Conservation (phyloP, 2,888 invertebrate genomes). For the Punctoribates punctum region DNA sequence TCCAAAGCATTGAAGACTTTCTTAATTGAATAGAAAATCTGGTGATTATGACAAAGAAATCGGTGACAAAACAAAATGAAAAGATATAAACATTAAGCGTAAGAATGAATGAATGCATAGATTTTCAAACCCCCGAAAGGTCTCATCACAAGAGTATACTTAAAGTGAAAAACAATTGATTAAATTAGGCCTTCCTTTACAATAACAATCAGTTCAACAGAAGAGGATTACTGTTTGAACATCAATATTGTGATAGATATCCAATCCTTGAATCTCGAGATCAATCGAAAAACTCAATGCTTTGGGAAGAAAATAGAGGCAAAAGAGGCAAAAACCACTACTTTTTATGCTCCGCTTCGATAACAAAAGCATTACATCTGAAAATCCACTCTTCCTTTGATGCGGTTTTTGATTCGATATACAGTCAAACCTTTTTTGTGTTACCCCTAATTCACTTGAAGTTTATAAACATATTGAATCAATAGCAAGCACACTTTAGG, state of each 20-base stretch:
- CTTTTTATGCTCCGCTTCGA: neutral
- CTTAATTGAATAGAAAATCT: too few species aligned
- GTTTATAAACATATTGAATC: too few species aligned
- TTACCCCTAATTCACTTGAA: too few species aligned
- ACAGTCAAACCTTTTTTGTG: neutral
- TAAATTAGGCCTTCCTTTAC: conserved; percentile 25
- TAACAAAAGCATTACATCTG: neutral
- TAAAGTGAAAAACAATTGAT: conserved; percentile 21
- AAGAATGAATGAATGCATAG: too few species aligned
- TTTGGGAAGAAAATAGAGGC: too few species aligned
- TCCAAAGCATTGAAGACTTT: too few species aligned
- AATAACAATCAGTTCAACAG: conserved; percentile 22
- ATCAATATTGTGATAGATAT: conserved; percentile 24
- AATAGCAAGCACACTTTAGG: too few species aligned
- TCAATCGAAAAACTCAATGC: neutral
- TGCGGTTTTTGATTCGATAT: neutral
- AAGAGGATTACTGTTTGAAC: conserved; percentile 27
- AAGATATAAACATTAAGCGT: too few species aligned
- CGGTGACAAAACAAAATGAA: too few species aligned
- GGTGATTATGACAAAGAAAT: too few species aligned
- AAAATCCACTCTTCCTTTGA: neutral
- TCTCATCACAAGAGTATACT: too few species aligned
- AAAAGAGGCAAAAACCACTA: neutral
- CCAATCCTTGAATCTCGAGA: neutral
- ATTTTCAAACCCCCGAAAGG: too few species aligned